Conservation (phyloP, 2,113 vertebrate genomes). For the Hoplias malabaricus region DNA sequence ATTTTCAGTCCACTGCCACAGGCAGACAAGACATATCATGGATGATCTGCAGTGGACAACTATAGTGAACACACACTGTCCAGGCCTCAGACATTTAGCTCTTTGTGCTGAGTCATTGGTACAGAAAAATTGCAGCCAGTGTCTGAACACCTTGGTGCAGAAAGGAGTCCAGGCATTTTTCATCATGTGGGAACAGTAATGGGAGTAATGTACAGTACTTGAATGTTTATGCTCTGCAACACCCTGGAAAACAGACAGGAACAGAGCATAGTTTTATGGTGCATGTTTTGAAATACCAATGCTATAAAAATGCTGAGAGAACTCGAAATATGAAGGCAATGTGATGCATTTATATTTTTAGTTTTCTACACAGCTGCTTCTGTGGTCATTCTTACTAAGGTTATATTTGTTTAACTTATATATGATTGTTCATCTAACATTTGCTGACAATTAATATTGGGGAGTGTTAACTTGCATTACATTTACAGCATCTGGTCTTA, state of each 20-base stretch:
- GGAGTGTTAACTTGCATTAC: too few relatives aligned
- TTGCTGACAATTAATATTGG: too few relatives aligned
- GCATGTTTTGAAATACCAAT: background rate
- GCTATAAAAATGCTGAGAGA: background rate
- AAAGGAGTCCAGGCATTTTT: constrained; percentile 7
- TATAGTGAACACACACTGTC: background rate
- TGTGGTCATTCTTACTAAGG: too few relatives aligned
- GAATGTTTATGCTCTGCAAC: constrained; percentile 41
- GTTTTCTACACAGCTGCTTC: constrained; percentile 14
- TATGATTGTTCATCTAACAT: too few relatives aligned
- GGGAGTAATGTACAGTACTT: constrained; percentile 38
- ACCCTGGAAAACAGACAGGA: background rate
- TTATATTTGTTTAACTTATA: too few relatives aligned
- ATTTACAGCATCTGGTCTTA: too few relatives aligned
- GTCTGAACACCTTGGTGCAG: constrained; percentile 14
- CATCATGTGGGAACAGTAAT: too few relatives aligned
- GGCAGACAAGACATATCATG: constrained; percentile 1
- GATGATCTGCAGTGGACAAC: background rate
- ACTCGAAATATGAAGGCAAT: too few relatives aligned
- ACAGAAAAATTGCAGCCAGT: constrained; percentile 9
- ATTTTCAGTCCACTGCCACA: constrained; percentile 10
- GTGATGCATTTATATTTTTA: too few relatives aligned
- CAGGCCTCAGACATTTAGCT: background rate
- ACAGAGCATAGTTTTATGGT: constrained; percentile 17
- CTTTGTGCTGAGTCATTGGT: constrained; percentile 22